Percentiles rank a stretch among this genome's conserved stretches.
Evolutionary conservation across 1,140 invertebrate species (phyloP).

Genomic region (Calosoma granatense): DNA sequence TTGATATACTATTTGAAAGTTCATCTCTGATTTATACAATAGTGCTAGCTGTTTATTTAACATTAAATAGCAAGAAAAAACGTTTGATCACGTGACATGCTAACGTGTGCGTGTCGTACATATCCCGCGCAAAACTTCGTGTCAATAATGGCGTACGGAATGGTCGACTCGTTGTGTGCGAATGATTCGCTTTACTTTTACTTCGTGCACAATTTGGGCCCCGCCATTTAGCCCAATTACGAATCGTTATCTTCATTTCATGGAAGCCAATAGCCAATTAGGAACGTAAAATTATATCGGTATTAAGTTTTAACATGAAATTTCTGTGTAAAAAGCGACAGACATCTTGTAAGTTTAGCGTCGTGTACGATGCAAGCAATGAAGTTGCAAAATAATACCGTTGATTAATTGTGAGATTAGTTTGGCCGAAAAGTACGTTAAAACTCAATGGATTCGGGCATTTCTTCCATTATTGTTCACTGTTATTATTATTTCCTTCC

Average conservation of each 20-base stretch:
- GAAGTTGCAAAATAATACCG: too few relatives aligned
- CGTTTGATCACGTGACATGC: too few relatives aligned
- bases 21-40: too few relatives aligned
- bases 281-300: neutral
- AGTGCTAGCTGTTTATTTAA: too few relatives aligned
- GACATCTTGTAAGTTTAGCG: neutral
- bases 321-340: neutral
- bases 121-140: neutral
- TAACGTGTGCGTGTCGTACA: neutral
- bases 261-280: neutral
- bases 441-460: too few relatives aligned
- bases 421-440: too few relatives aligned
- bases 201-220: neutral
- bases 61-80: too few relatives aligned
- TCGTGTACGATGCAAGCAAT: too few relatives aligned
- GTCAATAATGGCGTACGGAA: neutral
- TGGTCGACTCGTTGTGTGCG: neutral
- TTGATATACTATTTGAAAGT: too few relatives aligned
- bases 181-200: neutral
- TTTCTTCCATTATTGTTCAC: too few relatives aligned
- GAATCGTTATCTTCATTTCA: neutral
- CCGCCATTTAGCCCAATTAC: neutral
- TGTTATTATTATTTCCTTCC: too few relatives aligned
- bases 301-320: neutral
- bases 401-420: too few relatives aligned